A percentile compares a stretch with the other conserved stretches of the same genome.
Conservation (phyloP, 2,797 vertebrate species). For the Catamblyrhynchus diadema region DNA sequence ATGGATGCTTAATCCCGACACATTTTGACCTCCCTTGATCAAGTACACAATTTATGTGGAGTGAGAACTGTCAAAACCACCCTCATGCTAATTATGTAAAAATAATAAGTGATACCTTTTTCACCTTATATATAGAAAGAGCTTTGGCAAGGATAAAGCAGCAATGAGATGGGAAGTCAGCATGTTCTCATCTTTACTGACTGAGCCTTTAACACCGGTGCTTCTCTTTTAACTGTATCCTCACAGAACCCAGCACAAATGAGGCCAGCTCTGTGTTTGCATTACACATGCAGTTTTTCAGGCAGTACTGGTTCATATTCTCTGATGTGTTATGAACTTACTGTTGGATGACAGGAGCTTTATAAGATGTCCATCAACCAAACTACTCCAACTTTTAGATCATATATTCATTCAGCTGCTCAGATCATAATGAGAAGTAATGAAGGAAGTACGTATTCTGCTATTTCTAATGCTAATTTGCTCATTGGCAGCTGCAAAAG, state of each 20-base stretch:
- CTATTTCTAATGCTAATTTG: background rate
- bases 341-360: background rate
- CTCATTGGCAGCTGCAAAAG: background rate
- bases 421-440: background rate
- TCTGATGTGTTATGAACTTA: background rate
- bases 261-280: background rate
- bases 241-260: background rate
- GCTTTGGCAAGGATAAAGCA: background rate
- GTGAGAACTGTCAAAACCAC: background rate
- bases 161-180: background rate
- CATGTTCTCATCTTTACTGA: background rate
- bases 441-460: background rate
- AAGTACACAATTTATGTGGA: background rate
- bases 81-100: background rate
- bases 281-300: background rate
- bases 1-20: background rate
- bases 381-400: background rate
- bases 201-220: accelerated
- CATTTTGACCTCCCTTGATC: background rate
- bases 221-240: background rate
- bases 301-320: background rate
- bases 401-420: background rate
- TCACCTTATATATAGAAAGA: background rate
- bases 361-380: background rate
- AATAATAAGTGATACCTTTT: background rate